phyloP scores from a whole-genome alignment of 2,797 vertebrate species.

The Ispidina picta region DNA sequence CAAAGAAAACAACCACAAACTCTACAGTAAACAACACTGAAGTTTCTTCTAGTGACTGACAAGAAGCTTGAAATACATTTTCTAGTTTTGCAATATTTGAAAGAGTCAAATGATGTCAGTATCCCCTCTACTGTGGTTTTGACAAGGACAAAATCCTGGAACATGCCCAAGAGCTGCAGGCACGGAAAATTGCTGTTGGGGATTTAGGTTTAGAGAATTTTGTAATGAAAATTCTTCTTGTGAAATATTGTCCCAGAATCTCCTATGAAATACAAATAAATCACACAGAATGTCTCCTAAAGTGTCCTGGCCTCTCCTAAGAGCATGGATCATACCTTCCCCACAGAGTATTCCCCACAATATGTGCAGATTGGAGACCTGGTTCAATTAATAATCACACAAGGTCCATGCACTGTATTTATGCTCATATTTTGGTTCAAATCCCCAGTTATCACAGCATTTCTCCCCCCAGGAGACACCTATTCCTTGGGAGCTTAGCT shows the following conservation, averaged over 20 bases:
- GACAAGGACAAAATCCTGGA: constrained; percentile 43
- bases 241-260: constrained; percentile 26
- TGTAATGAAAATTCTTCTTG: constrained; percentile 38
- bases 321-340: constrained; percentile 30
- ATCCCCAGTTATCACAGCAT: not conserved
- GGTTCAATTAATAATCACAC: constrained; percentile 9
- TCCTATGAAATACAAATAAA: constrained; percentile 34
- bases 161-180: constrained; percentile 1
- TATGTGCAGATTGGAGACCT: not conserved
- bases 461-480: not conserved
- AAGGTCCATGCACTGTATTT: not conserved
- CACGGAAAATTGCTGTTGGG: not conserved
- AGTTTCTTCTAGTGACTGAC: not conserved
- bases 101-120: not conserved
- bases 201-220: constrained; percentile 20
- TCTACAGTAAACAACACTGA: not conserved
- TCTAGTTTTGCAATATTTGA: not conserved
- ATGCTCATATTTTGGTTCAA: not conserved
- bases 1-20: not conserved
- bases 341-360: not conserved
- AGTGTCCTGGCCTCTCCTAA: constrained; percentile 28
- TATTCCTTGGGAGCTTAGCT: not conserved
- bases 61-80: not conserved
- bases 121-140: not conserved
- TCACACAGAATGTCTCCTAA: constrained; percentile 17